Evolutionary conservation across 2,888 invertebrate genomes (phyloP).

Genomic region (Dynastes maya): DNA sequence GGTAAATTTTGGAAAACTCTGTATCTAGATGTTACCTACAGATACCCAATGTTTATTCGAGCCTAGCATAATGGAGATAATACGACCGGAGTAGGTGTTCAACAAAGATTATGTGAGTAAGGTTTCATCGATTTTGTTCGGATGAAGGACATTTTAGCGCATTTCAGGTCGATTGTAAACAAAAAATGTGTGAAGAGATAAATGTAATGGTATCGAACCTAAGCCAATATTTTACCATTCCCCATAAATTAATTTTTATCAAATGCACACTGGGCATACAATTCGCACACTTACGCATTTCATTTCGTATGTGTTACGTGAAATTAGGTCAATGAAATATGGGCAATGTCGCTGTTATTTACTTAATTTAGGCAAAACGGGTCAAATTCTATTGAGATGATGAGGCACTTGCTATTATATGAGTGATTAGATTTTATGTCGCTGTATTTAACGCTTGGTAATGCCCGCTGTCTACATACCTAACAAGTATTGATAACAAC

Average conservation of each 20-base stretch:
- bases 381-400: constrained; percentile 8
- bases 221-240: background rate
- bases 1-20: background rate
- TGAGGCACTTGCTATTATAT: constrained; percentile 11
- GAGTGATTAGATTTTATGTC: constrained; percentile 26
- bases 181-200: constrained; percentile 37
- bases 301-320: background rate
- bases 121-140: constrained; percentile 21
- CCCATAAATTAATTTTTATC: constrained; percentile 1
- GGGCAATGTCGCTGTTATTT: constrained; percentile 2
- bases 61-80: constrained; percentile 18
- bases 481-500: too few species aligned
- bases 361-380: constrained; percentile 4
- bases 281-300: background rate
- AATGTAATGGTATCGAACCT: background rate
- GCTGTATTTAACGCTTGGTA: background rate
- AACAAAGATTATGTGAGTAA: constrained; percentile 18
- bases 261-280: background rate
- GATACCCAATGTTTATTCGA: background rate
- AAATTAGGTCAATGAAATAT: constrained; percentile 27
- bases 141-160: constrained; percentile 19
- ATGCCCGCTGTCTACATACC: background rate
- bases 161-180: constrained; percentile 34
- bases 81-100: constrained; percentile 2
- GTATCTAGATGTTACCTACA: background rate